phyloP scores from a whole-genome alignment of 2,888 invertebrate species.

The Escarpia spicata region DNA sequence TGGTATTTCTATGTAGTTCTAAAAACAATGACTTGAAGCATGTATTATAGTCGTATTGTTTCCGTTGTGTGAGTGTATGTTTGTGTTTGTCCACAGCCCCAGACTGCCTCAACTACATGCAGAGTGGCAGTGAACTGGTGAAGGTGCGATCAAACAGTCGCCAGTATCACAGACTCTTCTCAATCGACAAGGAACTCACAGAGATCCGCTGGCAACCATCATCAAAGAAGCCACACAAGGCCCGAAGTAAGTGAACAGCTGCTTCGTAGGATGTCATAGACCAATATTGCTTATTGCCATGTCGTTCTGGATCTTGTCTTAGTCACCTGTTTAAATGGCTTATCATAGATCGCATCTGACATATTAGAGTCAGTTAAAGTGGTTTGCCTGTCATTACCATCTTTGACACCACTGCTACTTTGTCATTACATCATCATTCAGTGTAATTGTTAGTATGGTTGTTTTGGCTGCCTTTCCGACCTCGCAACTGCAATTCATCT shows the following conservation, averaged over 20 bases:
- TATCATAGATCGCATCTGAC: too few relatives aligned
- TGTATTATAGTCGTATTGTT: neutral
- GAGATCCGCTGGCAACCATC: conserved; percentile 72
- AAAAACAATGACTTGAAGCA: too few relatives aligned
- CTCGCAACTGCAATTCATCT: too few relatives aligned
- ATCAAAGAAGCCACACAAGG: conserved; percentile 72
- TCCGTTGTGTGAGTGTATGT: neutral
- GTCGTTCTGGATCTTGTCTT: neutral
- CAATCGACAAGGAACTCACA: conserved; percentile 69
- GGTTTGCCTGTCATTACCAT: too few relatives aligned
- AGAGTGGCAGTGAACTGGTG: conserved; percentile 70
- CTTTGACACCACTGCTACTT: too few relatives aligned
- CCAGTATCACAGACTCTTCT: conserved; percentile 71
- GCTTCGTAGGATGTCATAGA: neutral
- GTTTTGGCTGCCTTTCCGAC: too few relatives aligned
- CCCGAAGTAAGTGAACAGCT: conserved; percentile 66
- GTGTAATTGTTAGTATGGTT: too few relatives aligned
- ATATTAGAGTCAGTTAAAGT: too few relatives aligned
- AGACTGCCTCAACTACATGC: conserved; percentile 72
- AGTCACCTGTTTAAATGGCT: too few relatives aligned
- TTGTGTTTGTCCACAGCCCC: conserved; percentile 63
- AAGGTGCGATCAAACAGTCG: conserved; percentile 71
- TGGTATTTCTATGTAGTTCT: too few relatives aligned
- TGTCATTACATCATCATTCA: too few relatives aligned
- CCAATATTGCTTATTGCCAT: neutral